Evolutionary conservation across 2,113 vertebrate species (phyloP).

Genomic region (Otis tarda): DNA sequence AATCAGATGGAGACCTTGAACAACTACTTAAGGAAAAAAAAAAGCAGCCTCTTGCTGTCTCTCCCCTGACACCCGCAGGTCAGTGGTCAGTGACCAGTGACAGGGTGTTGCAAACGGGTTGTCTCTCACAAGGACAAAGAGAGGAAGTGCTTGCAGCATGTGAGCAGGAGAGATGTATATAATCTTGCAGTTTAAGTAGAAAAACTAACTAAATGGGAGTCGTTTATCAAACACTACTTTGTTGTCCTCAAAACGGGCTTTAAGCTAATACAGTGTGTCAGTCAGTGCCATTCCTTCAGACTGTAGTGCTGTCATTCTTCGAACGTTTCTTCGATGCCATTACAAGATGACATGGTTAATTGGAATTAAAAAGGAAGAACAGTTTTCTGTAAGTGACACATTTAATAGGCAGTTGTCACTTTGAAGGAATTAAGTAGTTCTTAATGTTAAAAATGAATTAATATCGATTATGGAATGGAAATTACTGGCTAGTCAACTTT

Average conservation of each 20-base stretch:
- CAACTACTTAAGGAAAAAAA: neutral
- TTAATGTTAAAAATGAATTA: neutral
- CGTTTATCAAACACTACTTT: neutral
- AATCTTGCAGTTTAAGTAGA: neutral
- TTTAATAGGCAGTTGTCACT: neutral
- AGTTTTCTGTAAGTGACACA: neutral
- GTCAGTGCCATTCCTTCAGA: neutral
- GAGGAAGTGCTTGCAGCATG: constrained; percentile 15
- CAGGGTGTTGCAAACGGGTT: neutral
- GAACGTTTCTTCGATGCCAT: neutral
- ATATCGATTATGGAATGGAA: neutral
- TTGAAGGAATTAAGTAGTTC: neutral
- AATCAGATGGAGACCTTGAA: constrained; percentile 47
- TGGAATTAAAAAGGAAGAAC: neutral
- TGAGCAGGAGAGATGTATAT: neutral
- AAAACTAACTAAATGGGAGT: neutral
- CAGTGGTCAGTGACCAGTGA: neutral
- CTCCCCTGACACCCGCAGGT: neutral
- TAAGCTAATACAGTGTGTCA: neutral
- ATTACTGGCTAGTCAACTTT: neutral
- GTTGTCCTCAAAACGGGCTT: neutral
- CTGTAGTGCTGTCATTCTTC: neutral
- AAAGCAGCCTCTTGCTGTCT: neutral
- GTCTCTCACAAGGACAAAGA: neutral
- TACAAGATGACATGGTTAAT: neutral